Evolutionary conservation across 2,888 invertebrate genomes (phyloP), one percentile per base, ranked within the genome.

Genomic region (Trissolcus brochymenae): DNA sequence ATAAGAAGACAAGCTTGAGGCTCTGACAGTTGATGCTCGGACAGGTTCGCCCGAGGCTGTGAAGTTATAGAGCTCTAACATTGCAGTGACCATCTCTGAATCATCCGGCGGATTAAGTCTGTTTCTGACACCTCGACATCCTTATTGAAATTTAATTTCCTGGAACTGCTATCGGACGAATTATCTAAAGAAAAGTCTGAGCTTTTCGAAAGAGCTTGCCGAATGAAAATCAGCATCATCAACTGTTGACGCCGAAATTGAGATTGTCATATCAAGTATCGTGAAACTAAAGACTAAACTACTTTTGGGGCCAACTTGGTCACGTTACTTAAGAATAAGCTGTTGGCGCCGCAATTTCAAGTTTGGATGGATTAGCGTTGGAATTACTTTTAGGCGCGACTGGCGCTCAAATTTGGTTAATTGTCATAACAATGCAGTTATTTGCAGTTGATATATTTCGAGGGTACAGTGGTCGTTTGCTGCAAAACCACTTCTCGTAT

Each of bases 401-500:
- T 6, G 25, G 35, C 35, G 35, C 35, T 1, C 9, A 11, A 11
- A 35, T 9, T 0, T 17, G 49, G 50, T 56, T 65, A 53, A 60
- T 65, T 57, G 54, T 51, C 59, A 55, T 60, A 66, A 65, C 60
- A 66, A 55, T 55, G 46, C 49, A 57, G 51, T 41, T 60, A 65
- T 65, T 64, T 49, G 56, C 25, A 59, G 43, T 51, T 56, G 50
- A 35, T 57, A 46, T 46, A 66, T 66, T 66, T 61, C 51, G 51
- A 50, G 55, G 65, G 70, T 73, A 41, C 65, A 55, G 78, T 74
- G 73, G 70, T 60, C 79, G 81, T 79, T 83, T 80, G 82, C 82
- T 83, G 83, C 80, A 78, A 81, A 83, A 82, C 84, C 83, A 84
- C 84, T 84, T 84, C 83, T 75, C 64, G 68, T 68, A 68, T 68